Conservation (phyloP, 2,113 vertebrate species). For the Hypanus sabinus region DNA sequence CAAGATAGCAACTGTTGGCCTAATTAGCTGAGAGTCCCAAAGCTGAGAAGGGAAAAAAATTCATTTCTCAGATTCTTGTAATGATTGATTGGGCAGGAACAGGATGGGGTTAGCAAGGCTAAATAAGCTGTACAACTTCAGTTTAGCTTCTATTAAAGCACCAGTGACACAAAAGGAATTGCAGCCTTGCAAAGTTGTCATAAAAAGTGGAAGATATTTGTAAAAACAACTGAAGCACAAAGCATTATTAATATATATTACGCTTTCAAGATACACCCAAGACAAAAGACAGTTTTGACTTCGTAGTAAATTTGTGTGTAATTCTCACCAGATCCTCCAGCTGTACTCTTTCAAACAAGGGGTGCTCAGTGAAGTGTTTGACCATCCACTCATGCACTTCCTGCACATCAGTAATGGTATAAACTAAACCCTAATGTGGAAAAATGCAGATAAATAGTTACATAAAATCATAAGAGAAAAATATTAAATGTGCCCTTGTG, state of each 20-base stretch:
- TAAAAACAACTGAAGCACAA: neutral
- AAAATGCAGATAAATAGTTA: neutral
- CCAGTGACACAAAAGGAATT: neutral
- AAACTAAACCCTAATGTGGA: slow-evolving; percentile 69
- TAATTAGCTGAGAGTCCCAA: neutral
- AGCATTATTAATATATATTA: neutral
- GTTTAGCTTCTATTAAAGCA: neutral
- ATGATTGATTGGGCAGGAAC: neutral
- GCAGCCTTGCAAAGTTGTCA: neutral
- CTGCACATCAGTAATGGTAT: slow-evolving; percentile 79
- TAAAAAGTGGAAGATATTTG: neutral
- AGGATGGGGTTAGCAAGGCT: neutral
- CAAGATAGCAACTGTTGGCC: neutral
- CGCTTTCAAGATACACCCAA: neutral
- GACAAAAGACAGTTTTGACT: neutral
- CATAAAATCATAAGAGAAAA: neutral
- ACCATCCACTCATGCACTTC: slow-evolving; percentile 84
- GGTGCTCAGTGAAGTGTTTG: slow-evolving; percentile 75
- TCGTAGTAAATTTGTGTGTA: neutral
- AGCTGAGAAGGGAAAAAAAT: neutral
- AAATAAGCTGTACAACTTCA: neutral
- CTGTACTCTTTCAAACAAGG: slow-evolving; percentile 65
- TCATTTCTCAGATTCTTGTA: neutral
- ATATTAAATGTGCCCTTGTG: neutral
- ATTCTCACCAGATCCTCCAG: slow-evolving; percentile 71